A percentile compares a stretch with the other conserved stretches of the same genome.
Conservation (phyloP, 1,140 invertebrate species). For the Drosophila sulfurigaster region DNA sequence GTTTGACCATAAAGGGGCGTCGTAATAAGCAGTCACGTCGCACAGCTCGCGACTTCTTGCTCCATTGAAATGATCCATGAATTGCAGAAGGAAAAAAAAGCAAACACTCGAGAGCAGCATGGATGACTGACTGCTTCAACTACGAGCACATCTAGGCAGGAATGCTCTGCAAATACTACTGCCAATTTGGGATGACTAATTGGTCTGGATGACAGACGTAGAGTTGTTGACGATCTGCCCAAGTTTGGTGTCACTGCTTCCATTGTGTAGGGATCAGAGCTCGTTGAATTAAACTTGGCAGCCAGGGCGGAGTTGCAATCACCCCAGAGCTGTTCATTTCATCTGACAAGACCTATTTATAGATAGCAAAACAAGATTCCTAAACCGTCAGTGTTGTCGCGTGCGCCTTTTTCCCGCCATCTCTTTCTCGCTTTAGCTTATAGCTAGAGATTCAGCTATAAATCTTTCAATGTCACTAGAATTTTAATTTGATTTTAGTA, state of each 20-base stretch:
- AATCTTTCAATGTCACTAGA: too few relatives aligned
- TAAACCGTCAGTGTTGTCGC: constrained; percentile 19
- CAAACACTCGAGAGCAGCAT: background rate
- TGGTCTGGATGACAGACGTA: background rate
- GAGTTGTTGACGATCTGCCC: constrained; percentile 12
- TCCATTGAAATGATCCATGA: constrained; percentile 6
- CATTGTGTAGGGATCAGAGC: constrained; percentile 4
- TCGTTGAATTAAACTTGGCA: constrained; percentile 25
- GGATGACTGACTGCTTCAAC: constrained; percentile 11
- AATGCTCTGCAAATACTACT: background rate
- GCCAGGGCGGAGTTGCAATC: constrained; percentile 15
- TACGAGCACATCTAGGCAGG: background rate
- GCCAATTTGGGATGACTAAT: constrained; percentile 9
- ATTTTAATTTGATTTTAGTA: background rate
- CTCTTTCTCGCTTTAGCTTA: background rate
- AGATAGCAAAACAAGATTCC: constrained; percentile 53
- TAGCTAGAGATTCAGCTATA: background rate
- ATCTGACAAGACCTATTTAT: constrained; percentile 65
- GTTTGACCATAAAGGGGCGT: constrained; percentile 61
- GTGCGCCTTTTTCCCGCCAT: background rate
- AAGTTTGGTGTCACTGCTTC: constrained; percentile 16
- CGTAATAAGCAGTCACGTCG: constrained; percentile 54
- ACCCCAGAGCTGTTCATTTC: constrained; percentile 33
- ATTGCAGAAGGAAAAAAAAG: background rate
- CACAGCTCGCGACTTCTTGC: background rate